A percentile compares a stretch with the other conserved stretches of the same genome.
phyloP scores from a whole-genome alignment of 1,140 invertebrate species.

The Augochlora pura region DNA sequence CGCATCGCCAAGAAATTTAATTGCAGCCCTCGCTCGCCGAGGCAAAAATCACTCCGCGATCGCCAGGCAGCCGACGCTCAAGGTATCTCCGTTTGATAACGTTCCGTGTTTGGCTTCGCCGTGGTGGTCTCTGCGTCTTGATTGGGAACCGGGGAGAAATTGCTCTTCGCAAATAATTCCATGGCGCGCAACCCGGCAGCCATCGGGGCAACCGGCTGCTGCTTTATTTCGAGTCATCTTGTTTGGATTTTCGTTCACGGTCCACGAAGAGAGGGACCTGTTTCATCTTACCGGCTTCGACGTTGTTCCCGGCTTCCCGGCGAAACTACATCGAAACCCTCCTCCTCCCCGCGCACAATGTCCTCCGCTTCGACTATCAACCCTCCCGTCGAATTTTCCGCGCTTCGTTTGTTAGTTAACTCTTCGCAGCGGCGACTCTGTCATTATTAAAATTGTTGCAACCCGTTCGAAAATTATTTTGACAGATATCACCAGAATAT shows the following conservation, averaged over 20 bases:
- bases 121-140: constrained; percentile 4
- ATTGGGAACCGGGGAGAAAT: constrained; percentile 31
- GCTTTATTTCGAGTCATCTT: constrained; percentile 30
- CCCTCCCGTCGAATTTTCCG: too few relatives aligned
- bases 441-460: too few relatives aligned
- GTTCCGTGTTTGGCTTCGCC: not conserved
- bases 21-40: not conserved
- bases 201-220: not conserved
- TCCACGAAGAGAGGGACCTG: not conserved
- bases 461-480: too few relatives aligned
- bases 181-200: too few relatives aligned
- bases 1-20: not conserved
- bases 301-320: not conserved
- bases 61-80: not conserved
- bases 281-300: constrained; percentile 13
- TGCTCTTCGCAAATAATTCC: constrained; percentile 37
- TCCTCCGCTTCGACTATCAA: too few relatives aligned
- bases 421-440: too few relatives aligned
- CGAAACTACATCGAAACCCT: not conserved
- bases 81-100: not conserved
- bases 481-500: too few relatives aligned
- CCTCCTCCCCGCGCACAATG: too few relatives aligned
- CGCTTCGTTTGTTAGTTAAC: too few relatives aligned
- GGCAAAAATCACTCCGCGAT: not conserved
- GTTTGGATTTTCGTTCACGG: constrained; percentile 36